phyloP scores from a whole-genome alignment of 2,797 vertebrate genomes.

The Geotrypetes seraphini region DNA sequence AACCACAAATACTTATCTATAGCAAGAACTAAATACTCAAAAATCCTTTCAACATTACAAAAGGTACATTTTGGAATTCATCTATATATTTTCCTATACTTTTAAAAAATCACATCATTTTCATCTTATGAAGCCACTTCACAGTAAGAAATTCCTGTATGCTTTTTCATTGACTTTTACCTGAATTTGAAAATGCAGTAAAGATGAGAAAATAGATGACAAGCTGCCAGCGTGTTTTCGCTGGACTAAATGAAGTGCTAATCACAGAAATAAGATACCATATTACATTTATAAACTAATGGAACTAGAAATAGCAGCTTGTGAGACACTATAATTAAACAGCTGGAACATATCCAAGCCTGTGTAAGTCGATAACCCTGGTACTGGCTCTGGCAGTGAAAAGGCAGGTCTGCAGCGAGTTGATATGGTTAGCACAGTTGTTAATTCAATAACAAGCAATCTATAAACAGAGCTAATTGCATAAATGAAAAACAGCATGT shows the following conservation, averaged over 20 bases:
- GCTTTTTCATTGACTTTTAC: slow-evolving; percentile 29
- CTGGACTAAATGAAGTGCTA: slow-evolving; percentile 62
- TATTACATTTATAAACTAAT: slow-evolving; percentile 66
- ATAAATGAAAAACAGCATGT: slow-evolving; percentile 36
- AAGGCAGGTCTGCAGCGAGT: slow-evolving; percentile 54
- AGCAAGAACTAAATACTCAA: too few species aligned
- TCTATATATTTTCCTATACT: too few species aligned
- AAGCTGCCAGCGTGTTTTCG: slow-evolving; percentile 51
- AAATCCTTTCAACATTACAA: neutral
- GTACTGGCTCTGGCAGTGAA: slow-evolving; percentile 58
- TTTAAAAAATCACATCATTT: too few species aligned
- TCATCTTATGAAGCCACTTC: neutral
- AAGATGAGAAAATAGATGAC: slow-evolving; percentile 50
- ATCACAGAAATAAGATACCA: slow-evolving; percentile 62
- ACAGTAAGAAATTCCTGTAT: slow-evolving; percentile 2
- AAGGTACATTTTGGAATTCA: too few species aligned
- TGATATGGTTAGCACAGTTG: slow-evolving; percentile 52
- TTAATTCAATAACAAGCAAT: slow-evolving; percentile 57
- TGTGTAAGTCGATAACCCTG: slow-evolving; percentile 65
- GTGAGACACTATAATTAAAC: slow-evolving; percentile 63
- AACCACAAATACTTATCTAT: too few species aligned
- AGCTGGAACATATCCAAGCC: slow-evolving; percentile 63
- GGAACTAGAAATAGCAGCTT: slow-evolving; percentile 62
- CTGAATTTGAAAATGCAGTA: too few species aligned
- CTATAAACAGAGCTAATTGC: slow-evolving; percentile 59